Conservation (phyloP, 2,113 vertebrate species). For the Sprattus sprattus region DNA sequence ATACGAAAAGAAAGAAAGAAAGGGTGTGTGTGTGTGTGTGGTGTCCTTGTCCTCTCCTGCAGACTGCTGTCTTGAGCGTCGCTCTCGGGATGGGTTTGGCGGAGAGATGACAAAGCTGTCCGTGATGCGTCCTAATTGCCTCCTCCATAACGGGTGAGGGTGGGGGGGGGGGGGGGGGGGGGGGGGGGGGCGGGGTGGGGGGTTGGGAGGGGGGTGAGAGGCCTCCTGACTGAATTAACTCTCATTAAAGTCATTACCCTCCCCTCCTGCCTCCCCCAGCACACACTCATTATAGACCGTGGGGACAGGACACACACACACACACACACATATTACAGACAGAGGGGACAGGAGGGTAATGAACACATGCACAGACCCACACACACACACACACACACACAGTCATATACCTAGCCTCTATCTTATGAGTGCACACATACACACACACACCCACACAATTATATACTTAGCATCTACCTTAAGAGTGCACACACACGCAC, state of each 20-base stretch:
- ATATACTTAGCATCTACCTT: too few species aligned
- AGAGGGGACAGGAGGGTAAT: not conserved
- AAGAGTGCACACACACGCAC: not conserved
- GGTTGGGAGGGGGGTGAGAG: slow-evolving; percentile 1
- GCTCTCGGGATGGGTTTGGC: slow-evolving; percentile 32
- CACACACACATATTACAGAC: slow-evolving; percentile 33
- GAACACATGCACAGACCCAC: not conserved
- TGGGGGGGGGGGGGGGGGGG: not conserved
- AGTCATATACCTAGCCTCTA: not conserved
- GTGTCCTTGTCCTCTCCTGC: not conserved
- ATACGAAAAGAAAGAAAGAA: too few species aligned
- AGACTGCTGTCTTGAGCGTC: slow-evolving; percentile 38
- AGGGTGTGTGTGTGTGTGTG: not conserved
- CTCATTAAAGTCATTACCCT: slow-evolving; percentile 60
- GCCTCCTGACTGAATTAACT: slow-evolving; percentile 35
- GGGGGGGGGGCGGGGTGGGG: not conserved
- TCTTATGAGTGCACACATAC: not conserved
- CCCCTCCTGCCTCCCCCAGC: slow-evolving; percentile 41
- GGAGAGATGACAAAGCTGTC: slow-evolving; percentile 43
- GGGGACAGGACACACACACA: slow-evolving; percentile 55
- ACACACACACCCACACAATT: too few species aligned
- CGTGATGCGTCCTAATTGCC: slow-evolving; percentile 30
- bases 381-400: not conserved
- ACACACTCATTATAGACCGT: slow-evolving; percentile 55
- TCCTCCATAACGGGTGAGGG: slow-evolving; percentile 38